phyloP scores from a whole-genome alignment of 2,797 vertebrate species.

The Sebastes umbrosus region DNA sequence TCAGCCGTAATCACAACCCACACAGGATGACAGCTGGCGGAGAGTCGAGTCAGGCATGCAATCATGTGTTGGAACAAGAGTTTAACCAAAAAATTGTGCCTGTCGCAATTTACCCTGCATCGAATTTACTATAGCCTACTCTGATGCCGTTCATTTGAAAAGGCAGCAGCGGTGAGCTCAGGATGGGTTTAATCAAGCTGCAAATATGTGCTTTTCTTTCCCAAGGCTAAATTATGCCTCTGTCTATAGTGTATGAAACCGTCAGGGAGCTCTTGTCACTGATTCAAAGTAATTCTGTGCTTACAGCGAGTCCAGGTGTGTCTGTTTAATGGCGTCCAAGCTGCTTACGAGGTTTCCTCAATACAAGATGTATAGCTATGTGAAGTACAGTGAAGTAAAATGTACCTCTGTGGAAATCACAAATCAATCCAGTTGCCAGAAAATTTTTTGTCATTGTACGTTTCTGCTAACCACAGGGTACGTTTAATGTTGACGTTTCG shows the following conservation, averaged over 20 bases:
- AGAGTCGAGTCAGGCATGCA: neutral
- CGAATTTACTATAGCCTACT: neutral
- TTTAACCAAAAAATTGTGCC: neutral
- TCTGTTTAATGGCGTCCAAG: too few relatives aligned
- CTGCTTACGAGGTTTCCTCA: too few relatives aligned
- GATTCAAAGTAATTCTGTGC: neutral
- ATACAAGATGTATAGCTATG: too few relatives aligned
- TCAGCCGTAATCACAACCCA: slow-evolving; percentile 4
- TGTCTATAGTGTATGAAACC: neutral
- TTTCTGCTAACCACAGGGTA: too few relatives aligned
- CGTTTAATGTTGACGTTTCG: too few relatives aligned
- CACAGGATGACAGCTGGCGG: neutral
- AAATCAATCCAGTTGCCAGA: neutral
- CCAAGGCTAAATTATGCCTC: neutral
- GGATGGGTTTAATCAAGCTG: neutral
- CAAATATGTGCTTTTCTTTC: neutral
- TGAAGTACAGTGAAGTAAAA: too few relatives aligned
- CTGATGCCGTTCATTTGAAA: neutral
- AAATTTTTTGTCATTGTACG: too few relatives aligned
- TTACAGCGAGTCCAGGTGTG: neutral
- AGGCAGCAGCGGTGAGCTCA: neutral
- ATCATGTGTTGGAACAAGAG: neutral
- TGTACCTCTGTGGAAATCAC: neutral
- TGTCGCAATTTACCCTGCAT: neutral
- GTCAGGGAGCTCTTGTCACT: neutral